Percentiles rank a stretch among this genome's conserved stretches.
Conservation (phyloP, 2,113 vertebrate species). For the Alethe diademata region DNA sequence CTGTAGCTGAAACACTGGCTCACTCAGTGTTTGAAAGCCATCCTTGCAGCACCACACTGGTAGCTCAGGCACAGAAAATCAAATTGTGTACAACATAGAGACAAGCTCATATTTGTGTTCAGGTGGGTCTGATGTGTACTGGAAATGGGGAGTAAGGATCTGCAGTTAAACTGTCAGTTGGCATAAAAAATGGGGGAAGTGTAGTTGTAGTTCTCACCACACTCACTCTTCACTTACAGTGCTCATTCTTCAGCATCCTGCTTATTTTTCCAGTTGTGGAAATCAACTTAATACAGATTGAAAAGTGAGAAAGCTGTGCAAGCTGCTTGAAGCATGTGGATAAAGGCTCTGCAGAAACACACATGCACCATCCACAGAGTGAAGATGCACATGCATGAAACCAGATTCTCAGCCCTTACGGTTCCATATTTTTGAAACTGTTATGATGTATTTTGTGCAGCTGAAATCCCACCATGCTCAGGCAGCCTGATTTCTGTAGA, state of each 20-base stretch:
- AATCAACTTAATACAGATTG: background rate
- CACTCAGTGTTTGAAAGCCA: background rate
- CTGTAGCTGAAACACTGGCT: background rate
- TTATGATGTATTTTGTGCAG: background rate
- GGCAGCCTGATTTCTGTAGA: background rate
- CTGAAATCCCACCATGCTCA: background rate
- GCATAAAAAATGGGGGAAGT: background rate
- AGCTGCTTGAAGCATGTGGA: background rate
- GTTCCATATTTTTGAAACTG: background rate
- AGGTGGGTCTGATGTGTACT: background rate
- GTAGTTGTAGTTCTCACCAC: background rate
- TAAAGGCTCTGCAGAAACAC: background rate
- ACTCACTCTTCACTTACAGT: background rate
- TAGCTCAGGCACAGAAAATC: background rate
- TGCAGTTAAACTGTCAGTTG: background rate
- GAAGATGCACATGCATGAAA: background rate
- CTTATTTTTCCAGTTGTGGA: background rate
- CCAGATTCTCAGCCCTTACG: background rate
- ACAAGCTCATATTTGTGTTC: background rate
- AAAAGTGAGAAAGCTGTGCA: background rate
- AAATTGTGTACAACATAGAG: background rate
- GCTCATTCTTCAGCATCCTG: background rate
- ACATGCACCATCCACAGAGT: accelerated
- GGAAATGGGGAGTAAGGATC: background rate
- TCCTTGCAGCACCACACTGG: background rate